phyloP scores from a whole-genome alignment of 2,888 invertebrate genomes.

The Himalopsyche anomala region DNA sequence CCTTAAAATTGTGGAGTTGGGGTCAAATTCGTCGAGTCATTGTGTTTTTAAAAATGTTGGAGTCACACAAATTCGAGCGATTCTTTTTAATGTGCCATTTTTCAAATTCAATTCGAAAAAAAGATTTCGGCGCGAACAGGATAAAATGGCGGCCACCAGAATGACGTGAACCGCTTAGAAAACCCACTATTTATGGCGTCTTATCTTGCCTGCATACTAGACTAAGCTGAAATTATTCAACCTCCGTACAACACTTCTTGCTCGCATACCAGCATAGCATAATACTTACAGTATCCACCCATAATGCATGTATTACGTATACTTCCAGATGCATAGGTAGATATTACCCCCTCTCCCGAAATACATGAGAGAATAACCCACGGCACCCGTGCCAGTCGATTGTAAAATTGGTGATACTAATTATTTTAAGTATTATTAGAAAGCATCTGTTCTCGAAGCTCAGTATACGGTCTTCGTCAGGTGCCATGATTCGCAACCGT shows the following conservation, averaged over 20 bases:
- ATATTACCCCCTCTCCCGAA: neutral
- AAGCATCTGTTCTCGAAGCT: too few relatives aligned
- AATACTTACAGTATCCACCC: neutral
- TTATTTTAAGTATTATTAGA: too few relatives aligned
- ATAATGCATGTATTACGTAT: neutral
- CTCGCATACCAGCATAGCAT: neutral
- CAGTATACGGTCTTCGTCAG: too few relatives aligned
- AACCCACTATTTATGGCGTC: slow-evolving; percentile 1
- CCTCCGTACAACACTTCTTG: neutral
- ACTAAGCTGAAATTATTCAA: slow-evolving; percentile 26
- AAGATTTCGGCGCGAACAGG: neutral
- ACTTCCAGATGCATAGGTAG: neutral
- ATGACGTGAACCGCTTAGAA: slow-evolving; percentile 10
- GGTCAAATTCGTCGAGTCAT: too few relatives aligned
- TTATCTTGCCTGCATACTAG: slow-evolving; percentile 10
- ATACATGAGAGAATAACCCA: neutral
- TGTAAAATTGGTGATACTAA: too few relatives aligned
- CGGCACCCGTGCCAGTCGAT: neutral
- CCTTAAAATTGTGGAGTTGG: too few relatives aligned
- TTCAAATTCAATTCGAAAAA: too few relatives aligned
- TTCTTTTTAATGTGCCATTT: too few relatives aligned
- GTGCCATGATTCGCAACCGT: too few relatives aligned
- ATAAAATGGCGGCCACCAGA: neutral
- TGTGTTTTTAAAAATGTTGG: too few relatives aligned
- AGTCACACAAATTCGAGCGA: too few relatives aligned